A percentile compares a stretch with the other conserved stretches of the same genome.
Evolutionary conservation across 1,140 invertebrate genomes (phyloP).

Genomic region (Drosophila cardini): DNA sequence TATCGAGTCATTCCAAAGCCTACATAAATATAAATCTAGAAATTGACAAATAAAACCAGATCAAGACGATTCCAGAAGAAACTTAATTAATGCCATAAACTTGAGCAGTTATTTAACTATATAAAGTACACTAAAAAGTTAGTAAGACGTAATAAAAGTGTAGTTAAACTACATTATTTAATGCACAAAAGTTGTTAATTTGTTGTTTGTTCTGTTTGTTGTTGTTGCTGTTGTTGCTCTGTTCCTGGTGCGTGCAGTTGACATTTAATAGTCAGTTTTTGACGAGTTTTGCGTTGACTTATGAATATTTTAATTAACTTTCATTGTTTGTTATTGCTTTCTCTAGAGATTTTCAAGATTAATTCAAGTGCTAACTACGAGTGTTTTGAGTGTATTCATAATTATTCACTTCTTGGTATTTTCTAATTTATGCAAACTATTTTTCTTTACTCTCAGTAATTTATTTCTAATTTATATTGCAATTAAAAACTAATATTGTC

Average conservation of each 20-base stretch:
- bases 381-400: constrained; percentile 19
- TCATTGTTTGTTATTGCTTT: constrained; percentile 49
- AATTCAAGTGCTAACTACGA: not conserved
- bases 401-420: constrained; percentile 23
- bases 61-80: not conserved
- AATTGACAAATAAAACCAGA: too few species aligned
- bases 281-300: constrained; percentile 44
- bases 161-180: constrained; percentile 16
- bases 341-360: not conserved
- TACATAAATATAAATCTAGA: too few species aligned
- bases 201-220: not conserved
- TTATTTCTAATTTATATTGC: constrained; percentile 82
- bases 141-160: constrained; percentile 3
- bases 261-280: constrained; percentile 68
- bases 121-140: constrained; percentile 14
- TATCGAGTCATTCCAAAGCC: too few species aligned
- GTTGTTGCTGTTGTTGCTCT: not conserved
- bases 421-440: constrained; percentile 75
- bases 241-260: constrained; percentile 46
- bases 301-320: constrained; percentile 82
- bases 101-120: not conserved
- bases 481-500: constrained; percentile 82
- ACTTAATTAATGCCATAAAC: not conserved
- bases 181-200: not conserved
- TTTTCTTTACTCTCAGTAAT: constrained; percentile 44